Evolutionary conservation across 2,797 vertebrate species (phyloP).

Genomic region (Cottoperca gobio): DNA sequence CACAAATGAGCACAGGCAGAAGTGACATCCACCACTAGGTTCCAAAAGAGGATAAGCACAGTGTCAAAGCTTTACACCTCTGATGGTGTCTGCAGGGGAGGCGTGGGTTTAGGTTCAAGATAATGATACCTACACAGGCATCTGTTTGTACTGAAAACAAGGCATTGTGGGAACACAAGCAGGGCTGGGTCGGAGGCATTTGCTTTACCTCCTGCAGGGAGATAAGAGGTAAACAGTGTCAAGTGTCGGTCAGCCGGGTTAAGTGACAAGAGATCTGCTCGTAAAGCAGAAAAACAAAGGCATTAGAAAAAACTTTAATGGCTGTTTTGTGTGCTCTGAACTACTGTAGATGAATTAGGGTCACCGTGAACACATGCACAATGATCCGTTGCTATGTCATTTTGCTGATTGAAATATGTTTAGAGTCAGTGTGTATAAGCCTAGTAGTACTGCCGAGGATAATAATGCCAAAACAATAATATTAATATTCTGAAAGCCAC

Average conservation of each 20-base stretch:
- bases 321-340: slow-evolving; percentile 20
- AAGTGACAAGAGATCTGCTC: slow-evolving; percentile 57
- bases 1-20: not conserved
- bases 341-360: not conserved
- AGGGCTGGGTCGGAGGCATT: slow-evolving; percentile 47
- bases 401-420: not conserved
- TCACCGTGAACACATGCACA: not conserved
- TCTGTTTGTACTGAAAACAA: slow-evolving; percentile 77
- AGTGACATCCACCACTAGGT: slow-evolving; percentile 10
- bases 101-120: slow-evolving; percentile 51
- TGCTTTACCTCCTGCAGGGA: slow-evolving; percentile 68
- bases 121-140: slow-evolving; percentile 61
- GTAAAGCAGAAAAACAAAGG: slow-evolving; percentile 40
- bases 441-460: no score
- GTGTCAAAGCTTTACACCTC: slow-evolving; percentile 50
- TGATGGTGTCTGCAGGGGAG: slow-evolving; percentile 13
- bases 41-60: slow-evolving; percentile 59
- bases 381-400: not conserved
- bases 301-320: not conserved
- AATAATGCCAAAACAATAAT: no score
- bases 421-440: no score
- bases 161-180: slow-evolving; percentile 48
- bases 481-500: no score
- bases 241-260: slow-evolving; percentile 48
- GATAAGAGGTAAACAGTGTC: slow-evolving; percentile 55